These are phyloP conservation scores for Brachypodius melanocephalos DNA, from an alignment of 2,113 vertebrate species.

Conservation along the genomic window DNA sequence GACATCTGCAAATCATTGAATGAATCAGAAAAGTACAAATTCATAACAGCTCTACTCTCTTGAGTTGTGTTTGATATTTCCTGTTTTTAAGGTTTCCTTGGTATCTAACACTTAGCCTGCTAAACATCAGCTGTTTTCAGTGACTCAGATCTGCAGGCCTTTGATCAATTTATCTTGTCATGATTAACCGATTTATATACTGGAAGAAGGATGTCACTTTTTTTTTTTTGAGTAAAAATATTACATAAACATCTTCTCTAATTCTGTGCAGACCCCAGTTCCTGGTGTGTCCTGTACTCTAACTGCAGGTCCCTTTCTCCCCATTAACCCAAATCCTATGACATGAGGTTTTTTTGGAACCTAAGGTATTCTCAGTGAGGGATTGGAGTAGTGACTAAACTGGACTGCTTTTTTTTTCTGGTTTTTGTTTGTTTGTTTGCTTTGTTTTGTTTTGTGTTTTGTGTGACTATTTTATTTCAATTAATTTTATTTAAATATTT, in stretches of 20 bases:
- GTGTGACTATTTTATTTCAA: background rate
- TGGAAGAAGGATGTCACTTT: background rate
- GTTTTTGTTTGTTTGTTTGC: no score
- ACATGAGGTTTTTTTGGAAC: background rate
- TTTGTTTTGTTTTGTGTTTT: no score
- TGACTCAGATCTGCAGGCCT: conserved; percentile 69
- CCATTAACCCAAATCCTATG: background rate
- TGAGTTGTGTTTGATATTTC: conserved; percentile 75
- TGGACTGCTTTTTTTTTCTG: background rate
- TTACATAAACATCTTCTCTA: conserved; percentile 9
- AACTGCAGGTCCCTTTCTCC: background rate
- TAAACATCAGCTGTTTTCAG: conserved; percentile 73
- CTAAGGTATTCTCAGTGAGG: background rate
- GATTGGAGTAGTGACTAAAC: background rate
- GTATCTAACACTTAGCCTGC: conserved; percentile 71
- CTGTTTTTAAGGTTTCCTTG: conserved; percentile 83
- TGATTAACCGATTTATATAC: conserved; percentile 65
- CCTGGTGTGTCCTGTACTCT: background rate
- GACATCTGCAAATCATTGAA: conserved; percentile 83
- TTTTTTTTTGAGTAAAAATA: background rate
- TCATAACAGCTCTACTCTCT: conserved; percentile 72
- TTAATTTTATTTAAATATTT: background rate
- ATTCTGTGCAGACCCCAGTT: background rate
- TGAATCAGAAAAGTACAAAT: conserved; percentile 74
- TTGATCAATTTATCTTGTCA: conserved; percentile 75